A percentile compares a stretch with the other conserved stretches of the same genome.
phyloP scores from a whole-genome alignment of 2,797 vertebrate species.

The Sebastes diploproa region DNA sequence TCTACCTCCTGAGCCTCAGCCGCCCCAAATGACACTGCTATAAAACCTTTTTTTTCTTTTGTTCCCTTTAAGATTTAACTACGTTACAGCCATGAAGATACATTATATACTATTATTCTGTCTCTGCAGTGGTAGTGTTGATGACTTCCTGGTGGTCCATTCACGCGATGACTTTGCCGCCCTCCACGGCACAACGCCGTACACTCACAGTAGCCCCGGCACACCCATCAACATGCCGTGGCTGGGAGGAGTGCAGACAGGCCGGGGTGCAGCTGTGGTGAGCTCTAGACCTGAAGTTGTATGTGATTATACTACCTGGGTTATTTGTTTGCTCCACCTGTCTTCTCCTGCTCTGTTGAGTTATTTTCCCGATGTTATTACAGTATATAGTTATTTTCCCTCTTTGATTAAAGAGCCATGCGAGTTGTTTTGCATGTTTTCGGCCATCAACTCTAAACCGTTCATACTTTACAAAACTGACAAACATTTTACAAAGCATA shows the following conservation, averaged over 20 bases:
- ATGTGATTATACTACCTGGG: not conserved
- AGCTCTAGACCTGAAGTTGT: slow-evolving; percentile 45
- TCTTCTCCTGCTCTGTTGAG: not conserved
- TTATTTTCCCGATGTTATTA: not conserved
- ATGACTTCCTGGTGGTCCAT: slow-evolving; percentile 96
- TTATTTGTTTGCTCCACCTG: not conserved
- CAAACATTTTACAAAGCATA: not conserved
- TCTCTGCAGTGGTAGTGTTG: slow-evolving; percentile 74
- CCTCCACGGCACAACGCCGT: slow-evolving; percentile 93
- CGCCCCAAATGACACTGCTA: too few species aligned
- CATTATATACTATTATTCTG: not conserved
- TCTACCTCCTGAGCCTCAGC: too few species aligned
- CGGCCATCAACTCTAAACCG: not conserved
- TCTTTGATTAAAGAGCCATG: not conserved
- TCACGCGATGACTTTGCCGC: slow-evolving; percentile 89
- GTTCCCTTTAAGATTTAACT: not conserved
- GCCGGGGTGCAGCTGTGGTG: slow-evolving; percentile 95
- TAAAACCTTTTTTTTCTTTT: not conserved
- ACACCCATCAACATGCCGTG: slow-evolving; percentile 99
- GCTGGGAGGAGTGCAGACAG: slow-evolving; percentile 94
- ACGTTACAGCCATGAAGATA: not conserved
- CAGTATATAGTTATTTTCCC: too few species aligned
- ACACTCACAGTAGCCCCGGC: slow-evolving; percentile 94
- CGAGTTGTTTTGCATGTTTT: not conserved
- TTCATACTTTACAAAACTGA: not conserved